A percentile compares a stretch with the other conserved stretches of the same genome.
These are phyloP conservation scores for Megastigmus dorsalis DNA, from an alignment of 2,888 invertebrate species.

Conservation along the genomic window DNA sequence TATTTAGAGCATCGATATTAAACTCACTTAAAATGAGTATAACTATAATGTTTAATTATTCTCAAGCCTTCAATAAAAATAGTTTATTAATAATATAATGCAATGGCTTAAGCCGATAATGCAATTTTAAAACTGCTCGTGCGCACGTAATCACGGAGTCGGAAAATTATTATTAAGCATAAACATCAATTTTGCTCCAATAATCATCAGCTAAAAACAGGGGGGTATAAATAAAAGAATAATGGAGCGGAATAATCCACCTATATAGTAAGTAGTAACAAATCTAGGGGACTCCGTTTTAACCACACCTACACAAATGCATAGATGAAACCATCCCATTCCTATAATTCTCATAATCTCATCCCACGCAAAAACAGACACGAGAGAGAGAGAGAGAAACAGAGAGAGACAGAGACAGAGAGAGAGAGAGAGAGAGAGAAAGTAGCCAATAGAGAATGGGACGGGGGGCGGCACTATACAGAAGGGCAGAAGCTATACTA, in stretches of 20 bases:
- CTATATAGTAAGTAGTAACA: not conserved
- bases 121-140: too few relatives aligned
- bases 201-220: slow-evolving; percentile 31
- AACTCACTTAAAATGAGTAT: too few relatives aligned
- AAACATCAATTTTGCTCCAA: slow-evolving; percentile 35
- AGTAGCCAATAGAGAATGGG: not conserved
- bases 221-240: not conserved
- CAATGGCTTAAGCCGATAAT: too few relatives aligned
- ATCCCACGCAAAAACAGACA: slow-evolving; percentile 2
- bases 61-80: too few relatives aligned
- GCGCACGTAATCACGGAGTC: too few relatives aligned
- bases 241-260: slow-evolving; percentile 31
- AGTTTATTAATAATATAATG: too few relatives aligned
- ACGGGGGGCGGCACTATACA: too few relatives aligned
- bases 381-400: not conserved
- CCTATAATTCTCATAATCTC: too few relatives aligned
- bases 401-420: not conserved
- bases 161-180: too few relatives aligned
- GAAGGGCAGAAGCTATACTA: too few relatives aligned
- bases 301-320: not conserved
- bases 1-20: too few relatives aligned
- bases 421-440: not conserved
- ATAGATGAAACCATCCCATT: not conserved
- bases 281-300: not conserved
- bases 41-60: too few relatives aligned